Evolutionary conservation across 2,888 invertebrate species (phyloP), one percentile per base, ranked within the genome.

Genomic region (Dryadula phaetusa): DNA sequence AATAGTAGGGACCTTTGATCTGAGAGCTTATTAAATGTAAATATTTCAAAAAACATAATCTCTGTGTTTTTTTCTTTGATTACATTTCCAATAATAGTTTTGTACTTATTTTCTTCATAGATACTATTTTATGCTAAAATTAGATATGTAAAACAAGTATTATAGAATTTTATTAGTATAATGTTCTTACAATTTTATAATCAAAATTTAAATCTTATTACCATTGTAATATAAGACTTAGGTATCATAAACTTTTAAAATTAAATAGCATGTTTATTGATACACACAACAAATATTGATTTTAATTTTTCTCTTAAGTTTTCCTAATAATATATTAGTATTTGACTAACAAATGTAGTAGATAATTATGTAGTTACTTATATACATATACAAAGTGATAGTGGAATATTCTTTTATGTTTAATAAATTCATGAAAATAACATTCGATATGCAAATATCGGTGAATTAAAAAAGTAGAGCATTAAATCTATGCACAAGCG

Each of bases 1-100:
- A 87, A 87, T 85, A 87, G 83, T 82, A 83, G 83, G 82, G 92
- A 93, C 93, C 93, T 93, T 92, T 93, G 92, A 92, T 92, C 93
- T 81, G 77, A 77, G 77, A 82, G 86, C 91, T 90, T 91, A 93
- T 93, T 92, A 92, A 91, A 91, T 85, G 83, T 90, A 88, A 92
- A 92, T 93, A 92, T 91, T 90, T 93, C 87, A 93, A 84, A 82
- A 82, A 83, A 82, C 74, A 80, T 81, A 82, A 86, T 82, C 77
- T 69, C 70, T 68, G 63, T 72, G 74, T 67, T 72, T 74, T 69
- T 74, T 58, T 53, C 53, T 80, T 77, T 37, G 72, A 69, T 62
- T 65, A 62, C 56, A 58, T 74, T 74, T 75, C 71, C 67, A 69
- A 69, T 72, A 68, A 67, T 69, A 47, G 10, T 25, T 47, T 22